Base-by-base conservation (phyloP, 2,797 vertebrate species). In the Taeniopygia guttata region DNA sequence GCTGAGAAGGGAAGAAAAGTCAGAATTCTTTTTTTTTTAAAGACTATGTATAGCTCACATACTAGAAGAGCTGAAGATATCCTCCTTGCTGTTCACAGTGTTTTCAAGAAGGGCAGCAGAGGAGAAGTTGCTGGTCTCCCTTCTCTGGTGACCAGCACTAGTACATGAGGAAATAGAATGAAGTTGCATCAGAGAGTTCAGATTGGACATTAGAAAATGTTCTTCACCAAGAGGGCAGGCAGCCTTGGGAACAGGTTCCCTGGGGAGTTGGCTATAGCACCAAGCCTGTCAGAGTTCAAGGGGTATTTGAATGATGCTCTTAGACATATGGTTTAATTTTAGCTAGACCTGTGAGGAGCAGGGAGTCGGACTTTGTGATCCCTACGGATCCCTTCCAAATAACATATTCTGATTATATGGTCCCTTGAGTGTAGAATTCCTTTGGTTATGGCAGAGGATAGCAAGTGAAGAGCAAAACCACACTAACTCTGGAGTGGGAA, bases 401-500 rank as follows among this genome's bases (percentile, higher is more conserved):
- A 40, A 56, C 38, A 62, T 49, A 60, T 27, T 84, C 46, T 73
- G 29, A 73, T 69, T 69, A 38, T 7, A 10, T 52, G 45, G 17
- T 32, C 7, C 51, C 40, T 2, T 62, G 18, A 73, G 40, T 5
- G 27, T 8, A 77, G 64, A 77, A 77, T 77, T 64, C 38, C 62
- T 77, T 40, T 59, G 17, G 29, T 63, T 75, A 36, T 13, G 60
- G 66, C 45, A 20, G 21, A 86, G 25, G 27, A 75, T 2, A 78
- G 30, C 27, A 70, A 67, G n/a, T 5, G 56, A 73, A 54, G 40
- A 86, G 43, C 43, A 89, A 84, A 92, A 49, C 20, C 58, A 72
- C 42, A 8, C 0, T 22, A 18, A 32, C n/a, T 75, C 42, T 62
- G n/a, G 18, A 42, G 16, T 5, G 3, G 0, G 29, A 45, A 25